A percentile compares a stretch with the other conserved stretches of the same genome.
Evolutionary conservation across 2,113 vertebrate species (phyloP).

Genomic region (Mus spicilegus): DNA sequence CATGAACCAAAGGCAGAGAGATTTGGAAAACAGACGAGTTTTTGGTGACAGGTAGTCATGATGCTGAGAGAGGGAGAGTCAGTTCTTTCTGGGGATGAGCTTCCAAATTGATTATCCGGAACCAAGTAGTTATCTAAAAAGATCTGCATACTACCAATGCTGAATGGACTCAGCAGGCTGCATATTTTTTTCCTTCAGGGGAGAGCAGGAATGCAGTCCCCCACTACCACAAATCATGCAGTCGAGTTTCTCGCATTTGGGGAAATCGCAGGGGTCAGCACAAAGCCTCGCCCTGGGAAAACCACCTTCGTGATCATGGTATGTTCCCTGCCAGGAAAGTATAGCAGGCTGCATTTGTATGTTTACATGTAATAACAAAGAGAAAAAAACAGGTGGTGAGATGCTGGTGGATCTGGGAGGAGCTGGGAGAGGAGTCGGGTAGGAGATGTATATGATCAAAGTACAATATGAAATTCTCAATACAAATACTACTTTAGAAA

Average conservation of each 20-base stretch:
- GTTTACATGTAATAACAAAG: neutral
- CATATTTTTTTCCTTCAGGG: neutral
- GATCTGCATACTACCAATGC: neutral
- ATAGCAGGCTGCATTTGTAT: neutral
- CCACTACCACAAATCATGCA: no score
- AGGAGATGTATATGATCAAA: neutral
- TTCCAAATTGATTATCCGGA: neutral
- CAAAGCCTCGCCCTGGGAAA: no score
- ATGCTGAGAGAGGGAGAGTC: neutral
- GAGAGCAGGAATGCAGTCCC: no score
- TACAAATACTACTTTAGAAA: neutral
- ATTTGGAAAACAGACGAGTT: neutral
- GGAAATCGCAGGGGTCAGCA: no score
- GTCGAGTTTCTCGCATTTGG: no score
- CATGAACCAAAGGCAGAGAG: neutral
- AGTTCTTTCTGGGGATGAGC: neutral
- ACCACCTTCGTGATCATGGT: no score
- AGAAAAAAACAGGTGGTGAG: neutral
- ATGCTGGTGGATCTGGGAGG: neutral
- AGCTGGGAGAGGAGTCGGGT: neutral
- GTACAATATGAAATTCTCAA: neutral
- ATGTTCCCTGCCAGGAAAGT: no score
- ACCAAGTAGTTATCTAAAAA: neutral
- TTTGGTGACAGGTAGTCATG: neutral
- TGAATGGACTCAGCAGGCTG: neutral